Evolutionary conservation across 2,888 invertebrate genomes (phyloP), one percentile per base, ranked within the genome.

Genomic region (Sphaerophoria taeniata): DNA sequence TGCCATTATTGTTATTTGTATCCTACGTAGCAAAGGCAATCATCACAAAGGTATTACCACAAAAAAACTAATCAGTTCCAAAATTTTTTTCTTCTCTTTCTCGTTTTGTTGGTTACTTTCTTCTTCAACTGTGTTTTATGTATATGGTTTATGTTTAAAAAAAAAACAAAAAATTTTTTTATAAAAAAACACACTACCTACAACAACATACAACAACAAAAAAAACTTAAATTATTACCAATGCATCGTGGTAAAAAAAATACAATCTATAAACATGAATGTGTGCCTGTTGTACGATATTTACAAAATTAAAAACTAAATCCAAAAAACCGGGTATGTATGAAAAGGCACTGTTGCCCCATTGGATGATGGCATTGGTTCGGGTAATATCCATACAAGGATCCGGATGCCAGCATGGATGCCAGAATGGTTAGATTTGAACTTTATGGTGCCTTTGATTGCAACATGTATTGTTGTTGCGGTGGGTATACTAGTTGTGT

Each of bases 1-100:
- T 93, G 98, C 98, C 90, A 95, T 98, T 91, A 95, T 97, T 92
- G 97, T 98, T 92, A 97, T 98, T 92, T 97, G 97, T 95, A 96
- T 97, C 90, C 95, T 97, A 89, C 95, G 96, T 90, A 96, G 97
- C 91, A 95, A 96, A 92, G 95, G 96, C 93, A 94, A 95, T 91
- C 95, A 95, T 90, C 95, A 96, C 92, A 97, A 97, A 96, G 96
- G 97, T 96, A 92, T 95, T 93, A 93, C 92, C 88, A 89, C 87
- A 88, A 87, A 88, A 82, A 88, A 87, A 89, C 88, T 89, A 89
- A 90, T 89, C 90, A 89, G 90, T 89, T 88, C 88, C 89, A 89
- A 89, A 91, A 89, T 87, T 89, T 89, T 58, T 88, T 87, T 88
- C 88, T 88, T 89, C 88, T 88, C 89, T 90, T 88, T 88, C 87